Evolutionary conservation across 2,797 vertebrate species (phyloP).

Genomic region (Nothura maculosa): DNA sequence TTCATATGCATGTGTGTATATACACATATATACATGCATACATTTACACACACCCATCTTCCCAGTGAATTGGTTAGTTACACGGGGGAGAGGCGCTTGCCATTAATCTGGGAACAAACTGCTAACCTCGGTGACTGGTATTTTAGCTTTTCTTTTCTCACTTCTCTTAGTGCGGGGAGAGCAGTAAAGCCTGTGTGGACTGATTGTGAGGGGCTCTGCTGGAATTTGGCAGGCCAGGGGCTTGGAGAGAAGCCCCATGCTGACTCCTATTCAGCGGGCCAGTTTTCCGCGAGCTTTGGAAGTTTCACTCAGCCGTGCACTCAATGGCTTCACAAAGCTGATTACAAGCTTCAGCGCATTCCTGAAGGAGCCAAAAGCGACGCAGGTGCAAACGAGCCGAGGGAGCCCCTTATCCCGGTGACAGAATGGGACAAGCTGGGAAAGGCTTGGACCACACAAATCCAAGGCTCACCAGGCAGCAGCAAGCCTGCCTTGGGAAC

Average conservation of each 20-base stretch:
- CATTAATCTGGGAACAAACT: slow-evolving; percentile 88
- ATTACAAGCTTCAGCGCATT: slow-evolving; percentile 99
- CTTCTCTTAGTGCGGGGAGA: slow-evolving; percentile 85
- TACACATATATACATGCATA: fast-evolving
- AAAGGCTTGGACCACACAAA: slow-evolving; percentile 94
- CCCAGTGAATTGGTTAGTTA: slow-evolving; percentile 34
- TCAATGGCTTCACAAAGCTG: slow-evolving; percentile 99
- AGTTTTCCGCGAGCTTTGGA: slow-evolving; percentile 94
- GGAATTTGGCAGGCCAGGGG: slow-evolving; percentile 95
- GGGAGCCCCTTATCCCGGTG: slow-evolving; percentile 89
- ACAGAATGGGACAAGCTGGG: slow-evolving; percentile 90
- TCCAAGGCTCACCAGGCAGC: slow-evolving; percentile 86
- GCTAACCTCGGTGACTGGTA: slow-evolving; percentile 83
- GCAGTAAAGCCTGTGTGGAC: slow-evolving; percentile 89
- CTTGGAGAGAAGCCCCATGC: slow-evolving; percentile 96
- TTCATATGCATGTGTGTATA: fast-evolving
- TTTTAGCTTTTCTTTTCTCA: slow-evolving; percentile 86
- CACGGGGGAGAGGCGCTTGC: slow-evolving; percentile 67
- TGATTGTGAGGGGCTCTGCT: slow-evolving; percentile 96
- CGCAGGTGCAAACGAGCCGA: slow-evolving; percentile 96
- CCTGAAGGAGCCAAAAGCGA: slow-evolving; percentile 96
- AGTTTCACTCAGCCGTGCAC: slow-evolving; percentile 97
- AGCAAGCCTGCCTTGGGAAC: slow-evolving; percentile 85
- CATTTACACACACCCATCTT: background rate
- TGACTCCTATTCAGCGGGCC: slow-evolving; percentile 94